These are phyloP conservation scores for Pterocles burchelli DNA, from an alignment of 2,113 vertebrate species.

Conservation along the genomic window DNA sequence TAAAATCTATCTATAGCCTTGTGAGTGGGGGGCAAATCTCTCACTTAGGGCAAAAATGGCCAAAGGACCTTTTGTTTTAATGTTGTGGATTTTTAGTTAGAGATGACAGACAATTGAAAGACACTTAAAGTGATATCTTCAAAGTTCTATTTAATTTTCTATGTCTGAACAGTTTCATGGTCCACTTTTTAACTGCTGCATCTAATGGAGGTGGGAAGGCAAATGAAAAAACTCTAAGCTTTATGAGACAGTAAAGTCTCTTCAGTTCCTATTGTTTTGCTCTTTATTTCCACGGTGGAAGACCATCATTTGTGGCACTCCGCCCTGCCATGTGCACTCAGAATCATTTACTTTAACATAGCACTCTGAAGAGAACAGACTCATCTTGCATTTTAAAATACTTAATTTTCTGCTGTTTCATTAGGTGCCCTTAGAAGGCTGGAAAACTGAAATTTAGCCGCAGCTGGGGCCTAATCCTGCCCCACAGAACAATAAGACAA, in stretches of 20 bases:
- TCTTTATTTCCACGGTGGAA: slow-evolving; percentile 52
- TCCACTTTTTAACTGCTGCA: slow-evolving; percentile 60
- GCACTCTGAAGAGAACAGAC: neutral
- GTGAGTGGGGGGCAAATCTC: neutral
- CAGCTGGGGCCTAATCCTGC: neutral
- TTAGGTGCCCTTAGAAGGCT: neutral
- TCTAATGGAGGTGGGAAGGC: slow-evolving; percentile 19
- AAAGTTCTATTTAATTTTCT: slow-evolving; percentile 31
- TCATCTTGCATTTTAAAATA: neutral
- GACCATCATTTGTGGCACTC: neutral
- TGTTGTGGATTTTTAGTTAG: neutral
- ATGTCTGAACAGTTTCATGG: neutral
- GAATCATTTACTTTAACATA: neutral
- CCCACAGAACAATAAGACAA: neutral
- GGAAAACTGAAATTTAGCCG: slow-evolving; percentile 4
- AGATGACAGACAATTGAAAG: slow-evolving; percentile 1
- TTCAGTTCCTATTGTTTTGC: slow-evolving; percentile 23
- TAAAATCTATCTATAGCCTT: neutral
- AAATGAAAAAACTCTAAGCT: slow-evolving; percentile 42
- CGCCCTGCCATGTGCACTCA: neutral
- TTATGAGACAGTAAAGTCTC: slow-evolving; percentile 29
- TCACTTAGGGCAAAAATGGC: fast-evolving
- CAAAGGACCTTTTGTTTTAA: neutral
- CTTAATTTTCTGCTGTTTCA: neutral
- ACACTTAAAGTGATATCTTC: neutral